Percentiles rank a stretch among this genome's conserved stretches.
Evolutionary conservation across 2,797 vertebrate species (phyloP).

Genomic region (Menidia menidia): DNA sequence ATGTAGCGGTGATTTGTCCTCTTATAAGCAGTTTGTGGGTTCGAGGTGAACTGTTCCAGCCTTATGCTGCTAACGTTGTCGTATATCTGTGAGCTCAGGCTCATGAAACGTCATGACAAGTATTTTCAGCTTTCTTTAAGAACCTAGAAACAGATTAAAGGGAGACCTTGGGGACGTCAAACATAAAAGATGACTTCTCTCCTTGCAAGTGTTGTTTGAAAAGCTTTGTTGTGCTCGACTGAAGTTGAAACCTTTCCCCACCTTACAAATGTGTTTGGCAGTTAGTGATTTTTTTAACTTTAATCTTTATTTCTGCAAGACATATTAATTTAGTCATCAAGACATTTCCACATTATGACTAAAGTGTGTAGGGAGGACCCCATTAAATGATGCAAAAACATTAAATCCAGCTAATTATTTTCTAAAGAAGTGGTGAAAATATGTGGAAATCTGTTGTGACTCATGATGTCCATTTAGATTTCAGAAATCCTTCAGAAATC

Average conservation of each 20-base stretch:
- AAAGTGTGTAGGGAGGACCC: neutral
- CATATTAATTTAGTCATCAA: neutral
- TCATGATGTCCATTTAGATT: no score
- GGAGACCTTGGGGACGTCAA: neutral
- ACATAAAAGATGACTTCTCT: neutral
- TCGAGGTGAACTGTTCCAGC: neutral
- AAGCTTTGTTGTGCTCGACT: no score
- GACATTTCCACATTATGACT: neutral
- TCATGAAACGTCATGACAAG: conserved; percentile 33
- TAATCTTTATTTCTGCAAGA: neutral
- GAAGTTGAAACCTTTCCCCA: neutral
- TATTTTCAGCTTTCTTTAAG: conserved; percentile 17
- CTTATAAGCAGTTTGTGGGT: neutral
- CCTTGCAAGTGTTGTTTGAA: conserved; percentile 3
- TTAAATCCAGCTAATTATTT: neutral
- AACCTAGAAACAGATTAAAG: conserved; percentile 19
- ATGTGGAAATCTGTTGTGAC: no score
- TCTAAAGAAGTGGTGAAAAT: neutral
- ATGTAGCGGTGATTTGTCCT: neutral
- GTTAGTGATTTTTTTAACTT: neutral
- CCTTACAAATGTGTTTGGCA: neutral
- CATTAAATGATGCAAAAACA: neutral
- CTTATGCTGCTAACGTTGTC: conserved; percentile 30
- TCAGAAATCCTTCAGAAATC: no score
- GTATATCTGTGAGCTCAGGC: conserved; percentile 12